Percentiles rank a stretch among this genome's conserved stretches.
Conservation (phyloP, 2,797 vertebrate species). For the Triplophysa bombifrons region DNA sequence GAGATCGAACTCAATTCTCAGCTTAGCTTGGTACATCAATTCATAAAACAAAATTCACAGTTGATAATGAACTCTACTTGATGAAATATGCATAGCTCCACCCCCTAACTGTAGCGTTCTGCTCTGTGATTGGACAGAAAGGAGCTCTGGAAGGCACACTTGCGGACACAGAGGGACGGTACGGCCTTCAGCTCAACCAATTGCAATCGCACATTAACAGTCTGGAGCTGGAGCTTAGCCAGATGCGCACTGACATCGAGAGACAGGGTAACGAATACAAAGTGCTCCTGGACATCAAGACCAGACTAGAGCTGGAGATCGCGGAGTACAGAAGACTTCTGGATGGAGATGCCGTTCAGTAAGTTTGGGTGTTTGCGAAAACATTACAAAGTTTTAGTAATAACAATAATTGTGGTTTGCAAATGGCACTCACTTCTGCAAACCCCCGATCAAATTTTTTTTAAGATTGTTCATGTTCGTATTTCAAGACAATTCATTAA, state of each 20-base stretch:
- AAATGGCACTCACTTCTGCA: not conserved
- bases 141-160: slow-evolving; percentile 78
- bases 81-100: not conserved
- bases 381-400: not conserved
- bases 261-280: slow-evolving; percentile 75
- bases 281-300: slow-evolving; percentile 78
- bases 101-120: not conserved
- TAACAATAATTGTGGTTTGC: not conserved
- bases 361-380: slow-evolving; percentile 40
- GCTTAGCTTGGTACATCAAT: slow-evolving; percentile 68
- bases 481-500: not conserved
- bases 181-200: slow-evolving; percentile 72
- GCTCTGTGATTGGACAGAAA: slow-evolving; percentile 74
- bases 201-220: slow-evolving; percentile 72
- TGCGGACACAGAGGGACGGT: slow-evolving; percentile 79
- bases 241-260: slow-evolving; percentile 70
- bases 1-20: slow-evolving; percentile 79
- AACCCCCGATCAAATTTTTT: not conserved
- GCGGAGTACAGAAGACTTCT: slow-evolving; percentile 83
- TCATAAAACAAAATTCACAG: not conserved
- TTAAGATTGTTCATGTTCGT: not conserved
- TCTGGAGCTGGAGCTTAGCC: slow-evolving; percentile 72
- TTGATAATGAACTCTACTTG: not conserved
- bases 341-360: slow-evolving; percentile 75
- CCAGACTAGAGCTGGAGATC: slow-evolving; percentile 83